phyloP scores from a whole-genome alignment of 2,113 vertebrate species.

The Nettapus auritus region DNA sequence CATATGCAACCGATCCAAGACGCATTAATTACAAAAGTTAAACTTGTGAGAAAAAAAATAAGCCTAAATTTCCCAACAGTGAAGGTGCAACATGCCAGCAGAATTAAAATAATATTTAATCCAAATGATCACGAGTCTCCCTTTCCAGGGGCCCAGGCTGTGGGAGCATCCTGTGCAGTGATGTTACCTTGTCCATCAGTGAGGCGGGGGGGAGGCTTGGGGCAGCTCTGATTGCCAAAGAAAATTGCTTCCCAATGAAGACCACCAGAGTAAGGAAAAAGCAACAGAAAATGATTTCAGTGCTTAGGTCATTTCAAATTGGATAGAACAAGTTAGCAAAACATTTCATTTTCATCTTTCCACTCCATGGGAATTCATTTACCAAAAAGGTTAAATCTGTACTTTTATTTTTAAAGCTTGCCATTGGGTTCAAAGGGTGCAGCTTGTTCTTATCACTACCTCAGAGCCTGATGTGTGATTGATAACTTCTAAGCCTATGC shows the following conservation, averaged over 20 bases:
- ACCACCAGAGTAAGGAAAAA: background rate
- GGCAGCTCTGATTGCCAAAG: background rate
- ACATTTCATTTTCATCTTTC: conserved; percentile 1
- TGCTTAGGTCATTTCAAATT: background rate
- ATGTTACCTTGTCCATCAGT: rapidly evolving
- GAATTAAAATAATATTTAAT: background rate
- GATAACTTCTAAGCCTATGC: conserved; percentile 10
- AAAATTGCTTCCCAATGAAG: background rate
- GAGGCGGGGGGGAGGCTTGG: background rate
- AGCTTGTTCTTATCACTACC: conserved; percentile 9
- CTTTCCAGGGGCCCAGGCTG: background rate
- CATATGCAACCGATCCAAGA: background rate
- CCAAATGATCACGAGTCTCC: rapidly evolving
- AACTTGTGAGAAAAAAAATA: background rate
- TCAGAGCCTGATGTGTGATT: background rate
- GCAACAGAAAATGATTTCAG: background rate
- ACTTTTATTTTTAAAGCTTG: background rate
- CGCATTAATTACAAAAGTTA: background rate
- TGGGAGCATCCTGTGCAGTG: background rate
- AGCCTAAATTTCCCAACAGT: background rate
- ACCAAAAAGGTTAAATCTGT: conserved; percentile 36
- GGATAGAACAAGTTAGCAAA: background rate
- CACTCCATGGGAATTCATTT: background rate
- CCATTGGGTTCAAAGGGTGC: conserved; percentile 3
- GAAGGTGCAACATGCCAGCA: background rate